A percentile compares a stretch with the other conserved stretches of the same genome.
Conservation (phyloP, 2,113 vertebrate genomes). For the Channa argus region DNA sequence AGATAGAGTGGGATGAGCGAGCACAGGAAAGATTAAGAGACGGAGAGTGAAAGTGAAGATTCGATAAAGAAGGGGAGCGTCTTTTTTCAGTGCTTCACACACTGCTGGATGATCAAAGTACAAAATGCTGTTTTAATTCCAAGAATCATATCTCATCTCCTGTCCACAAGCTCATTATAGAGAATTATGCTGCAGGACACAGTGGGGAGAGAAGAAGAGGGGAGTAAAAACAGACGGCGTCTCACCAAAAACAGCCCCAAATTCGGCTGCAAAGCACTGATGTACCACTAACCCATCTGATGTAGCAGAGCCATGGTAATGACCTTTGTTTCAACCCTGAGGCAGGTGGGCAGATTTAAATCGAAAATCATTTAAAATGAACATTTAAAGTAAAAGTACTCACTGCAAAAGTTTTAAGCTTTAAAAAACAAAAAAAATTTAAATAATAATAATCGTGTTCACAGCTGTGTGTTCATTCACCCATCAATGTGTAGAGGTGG, state of each 20-base stretch:
- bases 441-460: no score
- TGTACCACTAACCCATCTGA: constrained; percentile 14
- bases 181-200: constrained; percentile 71
- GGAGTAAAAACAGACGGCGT: constrained; percentile 33
- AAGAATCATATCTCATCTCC: constrained; percentile 79
- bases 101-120: constrained; percentile 77
- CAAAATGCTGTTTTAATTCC: constrained; percentile 82
- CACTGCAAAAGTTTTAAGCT: no score
- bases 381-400: neutral
- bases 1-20: constrained; percentile 50
- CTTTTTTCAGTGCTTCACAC: constrained; percentile 71
- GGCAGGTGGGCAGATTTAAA: neutral
- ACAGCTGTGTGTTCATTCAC: no score
- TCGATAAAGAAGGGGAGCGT: constrained; percentile 71
- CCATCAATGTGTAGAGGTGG: no score
- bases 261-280: neutral
- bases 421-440: no score
- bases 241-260: neutral
- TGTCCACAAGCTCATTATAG: constrained; percentile 79
- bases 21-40: constrained; percentile 66
- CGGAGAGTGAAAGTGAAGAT: constrained; percentile 59
- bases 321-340: constrained; percentile 28
- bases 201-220: constrained; percentile 29
- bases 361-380: neutral
- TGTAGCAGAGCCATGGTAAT: neutral